Percentiles rank a stretch among this genome's conserved stretches.
Conservation (phyloP, 2,888 invertebrate genomes). For the Cacoxenus indagator region DNA sequence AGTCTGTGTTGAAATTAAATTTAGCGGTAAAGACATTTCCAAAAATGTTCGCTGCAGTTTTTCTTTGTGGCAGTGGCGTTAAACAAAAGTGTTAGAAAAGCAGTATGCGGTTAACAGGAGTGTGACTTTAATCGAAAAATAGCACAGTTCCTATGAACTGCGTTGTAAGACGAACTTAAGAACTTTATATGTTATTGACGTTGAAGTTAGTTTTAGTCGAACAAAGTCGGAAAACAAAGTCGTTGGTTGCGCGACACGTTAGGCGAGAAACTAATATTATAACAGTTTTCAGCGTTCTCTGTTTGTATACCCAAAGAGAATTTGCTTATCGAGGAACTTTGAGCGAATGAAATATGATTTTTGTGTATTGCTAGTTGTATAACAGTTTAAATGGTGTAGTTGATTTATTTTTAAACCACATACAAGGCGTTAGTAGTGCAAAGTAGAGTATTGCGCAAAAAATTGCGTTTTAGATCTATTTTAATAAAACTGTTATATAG, state of each 20-base stretch:
- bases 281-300: not conserved
- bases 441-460: no score
- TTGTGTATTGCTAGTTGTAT: no score
- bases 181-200: not conserved
- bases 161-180: not conserved
- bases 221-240: constrained; percentile 12
- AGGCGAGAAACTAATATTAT: no score
- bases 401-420: no score
- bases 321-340: not conserved
- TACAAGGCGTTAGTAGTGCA: no score
- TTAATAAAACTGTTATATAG: no score
- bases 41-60: not conserved
- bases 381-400: no score
- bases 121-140: no score
- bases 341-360: no score
- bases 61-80: constrained; percentile 15
- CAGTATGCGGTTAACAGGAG: no score
- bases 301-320: not conserved
- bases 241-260: not conserved
- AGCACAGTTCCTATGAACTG: not conserved
- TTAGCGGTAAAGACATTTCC: not conserved
- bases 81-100: no score
- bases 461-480: no score
- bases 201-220: not conserved
- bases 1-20: not conserved